Base-by-base conservation (phyloP, 2,888 invertebrate species). In the Campaea margaritaria region DNA sequence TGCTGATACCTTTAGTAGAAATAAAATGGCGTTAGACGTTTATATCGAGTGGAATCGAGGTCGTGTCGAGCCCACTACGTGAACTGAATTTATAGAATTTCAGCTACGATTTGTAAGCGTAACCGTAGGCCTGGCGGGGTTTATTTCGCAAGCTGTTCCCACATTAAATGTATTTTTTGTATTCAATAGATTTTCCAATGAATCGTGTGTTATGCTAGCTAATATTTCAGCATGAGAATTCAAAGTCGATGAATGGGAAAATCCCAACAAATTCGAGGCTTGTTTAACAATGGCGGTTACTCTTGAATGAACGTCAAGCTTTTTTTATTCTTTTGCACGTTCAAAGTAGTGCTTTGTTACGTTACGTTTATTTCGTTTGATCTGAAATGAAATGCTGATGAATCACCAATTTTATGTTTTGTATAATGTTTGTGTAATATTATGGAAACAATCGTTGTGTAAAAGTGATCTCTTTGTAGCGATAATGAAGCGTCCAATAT, bases 1-100 rank as follows among this genome's bases (percentile, higher is more conserved):
- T 59, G 65, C 61, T 68, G 68, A 74, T 72, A 74, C 72, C 69
- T 75, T 71, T 64, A 72, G 69, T 67, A 69, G 65, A 70, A 76
- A 77, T 75, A 78, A 83, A 81, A 79, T 77, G 69, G 72, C 73
- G 76, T 80, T 73, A 76, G 76, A 72, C 73, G 73, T 76, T 80
- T 73, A 76, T 77, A 77, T 82, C 74, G 78, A 79, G 79, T 76
- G 71, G 76, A 79, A 82, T 82, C 75, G 76, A 77, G 80, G 79
- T 73, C 77, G 73, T 76, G 75, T 79, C 69, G 72, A 74, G 74
- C 73, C 76, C 67, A 69, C 62, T 65, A 78, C 82, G 79, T 77
- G 79, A 64, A 65, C 62, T 65, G 81, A 81, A 81, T 82, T 73
- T 73, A 67, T 66, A 60, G 68, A 70, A 68, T 63, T 69, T 68